A percentile compares a stretch with the other conserved stretches of the same genome.
Evolutionary conservation across 2,888 invertebrate species (phyloP).

Genomic region (Drosophila sordidapex): DNA sequence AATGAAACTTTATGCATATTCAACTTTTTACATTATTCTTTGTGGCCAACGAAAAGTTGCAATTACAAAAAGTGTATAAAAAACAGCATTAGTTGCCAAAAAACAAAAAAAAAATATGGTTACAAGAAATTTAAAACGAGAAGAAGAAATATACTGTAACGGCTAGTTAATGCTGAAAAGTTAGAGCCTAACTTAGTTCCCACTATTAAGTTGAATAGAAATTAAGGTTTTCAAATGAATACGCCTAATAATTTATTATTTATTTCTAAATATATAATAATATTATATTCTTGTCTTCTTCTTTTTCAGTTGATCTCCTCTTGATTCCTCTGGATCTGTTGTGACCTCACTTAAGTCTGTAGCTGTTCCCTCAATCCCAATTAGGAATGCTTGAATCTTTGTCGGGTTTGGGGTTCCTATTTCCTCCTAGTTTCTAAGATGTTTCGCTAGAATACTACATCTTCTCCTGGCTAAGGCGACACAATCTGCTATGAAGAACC

Average conservation of each 20-base stretch:
- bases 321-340: not conserved
- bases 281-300: not conserved
- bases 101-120: conserved; percentile 12
- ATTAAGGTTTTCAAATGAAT: not conserved
- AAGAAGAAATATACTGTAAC: not conserved
- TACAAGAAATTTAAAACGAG: not conserved
- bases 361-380: not conserved
- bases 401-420: not conserved
- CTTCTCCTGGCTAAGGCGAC: not conserved
- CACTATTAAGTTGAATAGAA: not conserved
- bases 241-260: not conserved
- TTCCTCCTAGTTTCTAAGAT: not conserved
- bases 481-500: not conserved
- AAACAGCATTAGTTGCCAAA: conserved; percentile 15
- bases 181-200: not conserved
- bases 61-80: conserved; percentile 32
- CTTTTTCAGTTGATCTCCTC: not conserved
- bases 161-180: not conserved
- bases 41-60: conserved; percentile 65
- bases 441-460: not conserved
- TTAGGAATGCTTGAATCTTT: not conserved
- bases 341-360: not conserved
- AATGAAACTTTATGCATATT: conserved; percentile 80
- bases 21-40: conserved; percentile 80
- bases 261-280: not conserved